These are phyloP conservation scores for Pollicipes pollicipes DNA, from an alignment of 1,140 invertebrate genomes.

Conservation along the genomic window DNA sequence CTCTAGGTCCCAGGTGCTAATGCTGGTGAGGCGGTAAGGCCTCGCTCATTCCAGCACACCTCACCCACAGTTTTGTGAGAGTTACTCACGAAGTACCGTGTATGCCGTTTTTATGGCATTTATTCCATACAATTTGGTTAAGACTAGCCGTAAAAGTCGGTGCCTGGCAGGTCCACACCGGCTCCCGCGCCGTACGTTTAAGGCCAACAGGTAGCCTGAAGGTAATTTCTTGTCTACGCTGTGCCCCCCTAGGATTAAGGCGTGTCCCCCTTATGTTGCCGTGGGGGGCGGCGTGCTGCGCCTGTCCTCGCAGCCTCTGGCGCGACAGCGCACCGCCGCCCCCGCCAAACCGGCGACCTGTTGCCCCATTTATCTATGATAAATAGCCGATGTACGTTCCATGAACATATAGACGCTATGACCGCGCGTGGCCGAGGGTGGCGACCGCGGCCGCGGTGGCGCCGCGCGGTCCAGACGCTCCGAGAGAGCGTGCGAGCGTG, in stretches of 20 bases:
- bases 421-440: background rate
- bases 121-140: background rate
- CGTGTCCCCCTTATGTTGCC: background rate
- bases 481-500: background rate
- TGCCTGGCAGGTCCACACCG: background rate
- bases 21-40: slow-evolving; percentile 3
- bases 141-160: slow-evolving; percentile 1
- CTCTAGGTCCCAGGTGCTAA: slow-evolving; percentile 34
- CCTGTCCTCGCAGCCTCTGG: background rate
- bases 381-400: background rate
- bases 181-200: background rate
- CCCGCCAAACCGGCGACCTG: background rate
- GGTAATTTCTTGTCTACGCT: slow-evolving; percentile 1
- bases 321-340: background rate
- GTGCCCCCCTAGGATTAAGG: background rate
- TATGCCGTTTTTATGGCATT: slow-evolving; percentile 3
- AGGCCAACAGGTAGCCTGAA: background rate
- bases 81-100: slow-evolving; percentile 3
- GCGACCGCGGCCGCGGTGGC: too few relatives aligned
- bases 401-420: background rate
- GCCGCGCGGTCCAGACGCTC: background rate
- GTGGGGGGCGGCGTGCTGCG: too few relatives aligned
- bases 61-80: background rate
- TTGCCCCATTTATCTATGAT: slow-evolving; percentile 1
- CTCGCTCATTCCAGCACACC: background rate